Evolutionary conservation across 2,113 vertebrate species (phyloP).

Genomic region (Hydrolagus affinis): DNA sequence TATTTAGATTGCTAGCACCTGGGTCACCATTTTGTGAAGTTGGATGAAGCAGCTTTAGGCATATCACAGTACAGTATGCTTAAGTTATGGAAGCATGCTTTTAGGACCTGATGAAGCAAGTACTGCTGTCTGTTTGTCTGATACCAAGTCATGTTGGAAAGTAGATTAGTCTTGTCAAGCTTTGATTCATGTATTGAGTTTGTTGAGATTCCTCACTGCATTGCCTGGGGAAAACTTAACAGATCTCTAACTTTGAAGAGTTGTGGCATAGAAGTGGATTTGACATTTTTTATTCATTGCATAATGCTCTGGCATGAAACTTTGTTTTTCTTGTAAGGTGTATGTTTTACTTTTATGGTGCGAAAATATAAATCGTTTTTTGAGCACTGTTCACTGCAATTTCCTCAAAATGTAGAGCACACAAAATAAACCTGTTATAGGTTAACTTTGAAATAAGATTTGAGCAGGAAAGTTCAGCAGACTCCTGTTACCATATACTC

Average conservation of each 20-base stretch:
- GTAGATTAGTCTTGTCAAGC: slow-evolving; percentile 55
- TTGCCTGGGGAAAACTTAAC: slow-evolving; percentile 54
- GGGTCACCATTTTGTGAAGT: neutral
- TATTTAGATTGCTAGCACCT: neutral
- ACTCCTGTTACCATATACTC: neutral
- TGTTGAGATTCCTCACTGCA: slow-evolving; percentile 59
- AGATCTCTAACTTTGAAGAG: slow-evolving; percentile 46
- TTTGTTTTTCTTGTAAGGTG: slow-evolving; percentile 18
- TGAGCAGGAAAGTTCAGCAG: neutral
- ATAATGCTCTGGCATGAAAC: slow-evolving; percentile 44
- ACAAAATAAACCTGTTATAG: neutral
- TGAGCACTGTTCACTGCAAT: neutral
- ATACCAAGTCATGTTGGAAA: slow-evolving; percentile 56
- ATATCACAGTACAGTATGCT: neutral
- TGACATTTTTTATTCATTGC: slow-evolving; percentile 45
- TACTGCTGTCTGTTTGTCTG: slow-evolving; percentile 34
- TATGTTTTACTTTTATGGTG: neutral
- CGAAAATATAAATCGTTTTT: neutral
- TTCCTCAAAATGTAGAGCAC: no score
- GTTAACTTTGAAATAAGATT: neutral
- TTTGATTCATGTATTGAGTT: slow-evolving; percentile 65
- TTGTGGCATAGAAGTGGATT: slow-evolving; percentile 42
- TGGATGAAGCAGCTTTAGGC: neutral
- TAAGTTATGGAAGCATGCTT: slow-evolving; percentile 16
- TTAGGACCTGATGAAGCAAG: slow-evolving; percentile 39